Evolutionary conservation across 2,888 invertebrate genomes (phyloP), one percentile per base, ranked within the genome.

Genomic region (Lycaena phlaeas): DNA sequence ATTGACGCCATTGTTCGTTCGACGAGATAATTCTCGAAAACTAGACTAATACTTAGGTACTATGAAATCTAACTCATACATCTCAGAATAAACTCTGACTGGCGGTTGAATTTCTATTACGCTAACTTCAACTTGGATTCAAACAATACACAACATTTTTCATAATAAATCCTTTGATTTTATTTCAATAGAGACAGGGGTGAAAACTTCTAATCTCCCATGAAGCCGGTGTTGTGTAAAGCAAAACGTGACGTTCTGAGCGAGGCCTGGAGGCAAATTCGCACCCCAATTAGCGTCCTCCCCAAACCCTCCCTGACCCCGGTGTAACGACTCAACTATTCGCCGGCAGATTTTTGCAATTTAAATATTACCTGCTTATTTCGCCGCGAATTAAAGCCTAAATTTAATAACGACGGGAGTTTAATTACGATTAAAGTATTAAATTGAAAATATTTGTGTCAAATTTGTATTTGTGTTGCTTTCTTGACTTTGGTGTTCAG

Each of bases 251-350:
- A 39, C 14, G 30, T 29, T 25, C 39, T 29, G 30, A 28, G 30
- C 29, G 43, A 41, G 41, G 43, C 43, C 45, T 40, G 38, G 39
- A 38, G 58, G 58, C 61, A 57, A 64, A 64, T 68, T 70, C 62
- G 57, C 68, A 66, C 65, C 63, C 67, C 68, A 65, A 69, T 70
- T 70, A 70, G 59, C 47, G 18, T 22, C 12, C 51, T 40, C 48
- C 52, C 38, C 47, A 14, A 29, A 14, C 27, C 15, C 5, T 18
- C 27, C 14, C 29, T 15, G 18, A 18, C 10, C 34, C 18, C 34
- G 18, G 5, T 11, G 34, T 18, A 17, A 27, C 27, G 22, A 39
- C 14, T 30, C 39, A 22, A 39, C 25, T 39, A 30, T 29, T 11
- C 10, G 22, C 30, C 22, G 25, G 14, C 29, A 22, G 25, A 29